Percentiles rank a stretch among this genome's conserved stretches.
Evolutionary conservation across 2,888 invertebrate genomes (phyloP).

Genomic region (Polydrusus cervinus): DNA sequence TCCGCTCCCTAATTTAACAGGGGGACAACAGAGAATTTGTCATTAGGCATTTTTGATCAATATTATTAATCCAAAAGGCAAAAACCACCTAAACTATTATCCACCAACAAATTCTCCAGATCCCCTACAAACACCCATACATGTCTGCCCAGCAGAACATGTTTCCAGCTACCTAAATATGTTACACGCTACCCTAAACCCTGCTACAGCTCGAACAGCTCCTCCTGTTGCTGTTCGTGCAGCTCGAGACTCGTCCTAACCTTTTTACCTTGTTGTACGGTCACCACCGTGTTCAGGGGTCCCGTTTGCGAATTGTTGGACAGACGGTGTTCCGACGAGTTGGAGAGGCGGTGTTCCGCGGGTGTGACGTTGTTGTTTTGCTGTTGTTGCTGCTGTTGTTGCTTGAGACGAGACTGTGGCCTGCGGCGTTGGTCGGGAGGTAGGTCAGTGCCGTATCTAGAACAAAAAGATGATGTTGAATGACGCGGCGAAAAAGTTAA

Average conservation of each 20-base stretch:
- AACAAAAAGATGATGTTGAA: background rate
- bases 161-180: slow-evolving; percentile 6
- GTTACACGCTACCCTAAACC: background rate
- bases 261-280: slow-evolving; percentile 86
- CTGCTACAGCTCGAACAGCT: slow-evolving; percentile 91
- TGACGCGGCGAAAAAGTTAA: no score
- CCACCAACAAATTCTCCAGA: background rate
- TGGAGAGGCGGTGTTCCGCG: slow-evolving; percentile 26
- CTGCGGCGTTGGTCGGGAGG: slow-evolving; percentile 27
- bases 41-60: no score
- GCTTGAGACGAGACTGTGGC: slow-evolving; percentile 48
- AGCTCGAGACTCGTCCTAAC: slow-evolving; percentile 87
- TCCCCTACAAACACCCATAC: slow-evolving; percentile 6
- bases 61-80: background rate
- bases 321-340: slow-evolving; percentile 10
- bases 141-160: slow-evolving; percentile 12
- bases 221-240: slow-evolving; percentile 89
- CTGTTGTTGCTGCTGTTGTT: slow-evolving; percentile 43
- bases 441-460: slow-evolving; percentile 38
- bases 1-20: background rate
- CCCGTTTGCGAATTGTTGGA: slow-evolving; percentile 5
- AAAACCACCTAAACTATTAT: background rate
- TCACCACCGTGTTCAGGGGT: slow-evolving; percentile 69
- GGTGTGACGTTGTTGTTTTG: slow-evolving; percentile 16
- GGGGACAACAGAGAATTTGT: background rate